Percentiles rank a stretch among this genome's conserved stretches.
Evolutionary conservation across 2,113 vertebrate species (phyloP).

Genomic region (Lontra canadensis): DNA sequence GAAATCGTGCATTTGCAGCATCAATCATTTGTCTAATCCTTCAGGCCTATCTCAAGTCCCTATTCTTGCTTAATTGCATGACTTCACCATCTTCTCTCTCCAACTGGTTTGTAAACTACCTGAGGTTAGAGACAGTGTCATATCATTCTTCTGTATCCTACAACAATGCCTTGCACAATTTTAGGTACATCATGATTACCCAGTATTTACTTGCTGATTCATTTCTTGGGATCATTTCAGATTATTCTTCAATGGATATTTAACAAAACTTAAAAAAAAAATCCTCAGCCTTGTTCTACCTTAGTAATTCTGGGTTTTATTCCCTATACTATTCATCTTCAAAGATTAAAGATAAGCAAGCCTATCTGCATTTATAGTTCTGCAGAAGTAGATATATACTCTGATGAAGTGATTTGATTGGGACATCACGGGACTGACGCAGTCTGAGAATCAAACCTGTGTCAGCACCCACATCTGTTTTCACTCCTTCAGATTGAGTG

Average conservation of each 20-base stretch:
- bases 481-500: not conserved
- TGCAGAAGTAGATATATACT: not conserved
- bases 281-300: not conserved
- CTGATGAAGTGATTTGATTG: not conserved
- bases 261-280: slow-evolving; percentile 4
- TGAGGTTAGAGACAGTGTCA: not conserved
- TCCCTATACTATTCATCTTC: not conserved
- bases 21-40: not conserved
- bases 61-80: not conserved
- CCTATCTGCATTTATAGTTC: not conserved
- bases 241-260: not conserved
- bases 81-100: not conserved
- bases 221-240: slow-evolving; percentile 28
- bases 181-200: not conserved
- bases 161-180: not conserved
- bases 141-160: not conserved
- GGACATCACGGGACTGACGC: not conserved
- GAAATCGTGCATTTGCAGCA: not conserved
- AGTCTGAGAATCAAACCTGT: not conserved
- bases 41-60: not conserved
- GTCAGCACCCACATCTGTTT: not conserved
- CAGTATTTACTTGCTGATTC: not conserved
- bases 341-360: slow-evolving; percentile 18
- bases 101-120: not conserved
- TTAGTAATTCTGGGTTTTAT: slow-evolving; percentile 21